These are phyloP conservation scores for Lithobates sylvaticus DNA, from an alignment of 2,797 vertebrate genomes.

Conservation along the genomic window DNA sequence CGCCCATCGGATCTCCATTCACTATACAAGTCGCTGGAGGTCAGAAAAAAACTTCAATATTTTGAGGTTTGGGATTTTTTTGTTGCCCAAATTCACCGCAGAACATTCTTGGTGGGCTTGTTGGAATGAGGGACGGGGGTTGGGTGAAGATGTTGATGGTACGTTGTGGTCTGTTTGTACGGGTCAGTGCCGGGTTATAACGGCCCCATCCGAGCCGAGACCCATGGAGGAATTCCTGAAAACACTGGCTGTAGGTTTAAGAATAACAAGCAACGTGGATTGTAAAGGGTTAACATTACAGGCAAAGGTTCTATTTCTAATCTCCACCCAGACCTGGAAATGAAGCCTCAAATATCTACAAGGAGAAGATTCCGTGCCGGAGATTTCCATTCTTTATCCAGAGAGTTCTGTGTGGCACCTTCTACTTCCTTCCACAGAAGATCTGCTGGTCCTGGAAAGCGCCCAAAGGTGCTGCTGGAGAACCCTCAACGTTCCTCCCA, in stretches of 20 bases:
- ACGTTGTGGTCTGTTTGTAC: slow-evolving; percentile 64
- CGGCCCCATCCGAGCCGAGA: slow-evolving; percentile 56
- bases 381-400: too few relatives aligned
- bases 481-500: too few relatives aligned
- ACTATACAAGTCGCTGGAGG: slow-evolving; percentile 36
- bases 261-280: too few relatives aligned
- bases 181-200: slow-evolving; percentile 72
- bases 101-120: slow-evolving; percentile 62
- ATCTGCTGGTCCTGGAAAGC: too few relatives aligned
- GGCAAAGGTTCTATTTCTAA: too few relatives aligned
- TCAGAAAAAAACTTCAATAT: slow-evolving; percentile 47
- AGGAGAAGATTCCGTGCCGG: too few relatives aligned
- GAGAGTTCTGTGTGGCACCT: too few relatives aligned
- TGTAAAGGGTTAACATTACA: too few relatives aligned
- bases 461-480: too few relatives aligned
- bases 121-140: slow-evolving; percentile 72
- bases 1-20: slow-evolving; percentile 15
- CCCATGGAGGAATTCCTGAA: slow-evolving; percentile 67
- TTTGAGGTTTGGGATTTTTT: slow-evolving; percentile 7
- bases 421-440: too few relatives aligned
- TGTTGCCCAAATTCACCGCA: background rate
- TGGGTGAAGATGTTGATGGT: slow-evolving; percentile 69
- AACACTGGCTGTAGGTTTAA: background rate
- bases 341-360: too few relatives aligned
- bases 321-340: too few relatives aligned